Percentiles rank a stretch among this genome's conserved stretches.
These are phyloP conservation scores for Drosophila repleta DNA, from an alignment of 1,140 invertebrate genomes.

Conservation along the genomic window DNA sequence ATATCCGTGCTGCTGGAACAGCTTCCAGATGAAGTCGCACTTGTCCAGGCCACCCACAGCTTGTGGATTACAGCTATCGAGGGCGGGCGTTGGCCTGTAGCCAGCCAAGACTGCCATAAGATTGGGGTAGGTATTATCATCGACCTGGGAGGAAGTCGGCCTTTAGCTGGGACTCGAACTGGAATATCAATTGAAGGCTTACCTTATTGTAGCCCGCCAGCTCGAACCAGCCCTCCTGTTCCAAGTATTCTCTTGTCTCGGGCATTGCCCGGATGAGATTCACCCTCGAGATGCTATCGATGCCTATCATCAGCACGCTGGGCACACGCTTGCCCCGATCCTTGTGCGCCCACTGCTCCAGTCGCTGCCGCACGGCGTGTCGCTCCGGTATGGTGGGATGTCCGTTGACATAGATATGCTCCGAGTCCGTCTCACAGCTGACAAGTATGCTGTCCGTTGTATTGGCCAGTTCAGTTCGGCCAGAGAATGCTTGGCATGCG, in stretches of 20 bases:
- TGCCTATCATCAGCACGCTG: constrained; percentile 89
- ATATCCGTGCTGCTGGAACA: constrained; percentile 89
- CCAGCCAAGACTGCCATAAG: constrained; percentile 91
- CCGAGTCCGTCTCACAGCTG: constrained; percentile 76
- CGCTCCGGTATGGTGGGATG: constrained; percentile 74
- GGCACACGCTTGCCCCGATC: constrained; percentile 36
- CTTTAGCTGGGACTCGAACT: neutral
- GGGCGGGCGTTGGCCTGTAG: constrained; percentile 84
- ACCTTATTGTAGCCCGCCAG: constrained; percentile 85
- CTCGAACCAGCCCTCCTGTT: constrained; percentile 85
- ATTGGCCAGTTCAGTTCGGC: constrained; percentile 70
- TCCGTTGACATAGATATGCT: constrained; percentile 75
- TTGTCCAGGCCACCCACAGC: constrained; percentile 84
- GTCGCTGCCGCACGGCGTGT: constrained; percentile 47
- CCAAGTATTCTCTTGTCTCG: constrained; percentile 88
- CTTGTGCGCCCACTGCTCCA: constrained; percentile 39
- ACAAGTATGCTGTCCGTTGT: constrained; percentile 85
- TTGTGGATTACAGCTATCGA: constrained; percentile 85
- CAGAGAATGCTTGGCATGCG: constrained; percentile 79
- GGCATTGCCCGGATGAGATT: constrained; percentile 92
- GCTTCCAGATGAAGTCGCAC: constrained; percentile 93
- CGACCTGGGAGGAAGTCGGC: constrained; percentile 86
- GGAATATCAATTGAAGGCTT: neutral
- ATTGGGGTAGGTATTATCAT: constrained; percentile 94
- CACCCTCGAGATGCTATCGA: constrained; percentile 92